Percentiles rank a stretch among this genome's conserved stretches.
Conservation (phyloP, 2,888 invertebrate genomes). For the Cephus sareptanus region DNA sequence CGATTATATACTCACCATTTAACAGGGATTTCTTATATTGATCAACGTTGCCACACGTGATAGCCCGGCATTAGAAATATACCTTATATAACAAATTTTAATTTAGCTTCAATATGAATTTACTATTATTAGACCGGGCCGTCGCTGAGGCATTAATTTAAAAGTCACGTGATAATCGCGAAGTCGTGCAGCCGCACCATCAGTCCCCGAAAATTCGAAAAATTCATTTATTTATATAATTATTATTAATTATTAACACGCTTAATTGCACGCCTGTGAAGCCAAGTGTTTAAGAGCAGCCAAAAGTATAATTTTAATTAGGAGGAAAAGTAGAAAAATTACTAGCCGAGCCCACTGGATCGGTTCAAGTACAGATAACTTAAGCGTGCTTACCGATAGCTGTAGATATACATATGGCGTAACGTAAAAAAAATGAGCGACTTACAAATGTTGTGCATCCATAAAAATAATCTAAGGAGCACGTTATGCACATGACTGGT, state of each 20-base stretch:
- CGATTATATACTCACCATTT: conserved; percentile 64
- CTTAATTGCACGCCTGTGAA: neutral
- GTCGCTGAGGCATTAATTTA: conserved; percentile 55
- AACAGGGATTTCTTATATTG: conserved; percentile 65
- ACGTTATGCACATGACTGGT: neutral
- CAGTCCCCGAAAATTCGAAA: neutral
- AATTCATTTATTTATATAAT: neutral
- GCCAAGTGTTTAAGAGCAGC: neutral
- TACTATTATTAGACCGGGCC: conserved; percentile 61
- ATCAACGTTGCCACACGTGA: conserved; percentile 65
- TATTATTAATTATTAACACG: neutral
- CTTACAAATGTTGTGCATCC: neutral
- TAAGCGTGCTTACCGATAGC: neutral
- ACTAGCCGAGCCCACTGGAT: too few species aligned
- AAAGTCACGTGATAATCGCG: conserved; percentile 56
- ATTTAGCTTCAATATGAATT: conserved; percentile 58
- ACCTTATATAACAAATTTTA: conserved; percentile 57
- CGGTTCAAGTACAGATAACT: neutral
- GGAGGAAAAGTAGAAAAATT: neutral
- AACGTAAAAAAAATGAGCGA: neutral
- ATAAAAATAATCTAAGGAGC: neutral
- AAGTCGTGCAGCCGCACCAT: neutral
- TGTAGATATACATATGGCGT: neutral
- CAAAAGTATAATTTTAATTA: neutral
- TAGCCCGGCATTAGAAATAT: conserved; percentile 63